phyloP scores from a whole-genome alignment of 2,797 vertebrate species.

The Sebastes oblongus region DNA sequence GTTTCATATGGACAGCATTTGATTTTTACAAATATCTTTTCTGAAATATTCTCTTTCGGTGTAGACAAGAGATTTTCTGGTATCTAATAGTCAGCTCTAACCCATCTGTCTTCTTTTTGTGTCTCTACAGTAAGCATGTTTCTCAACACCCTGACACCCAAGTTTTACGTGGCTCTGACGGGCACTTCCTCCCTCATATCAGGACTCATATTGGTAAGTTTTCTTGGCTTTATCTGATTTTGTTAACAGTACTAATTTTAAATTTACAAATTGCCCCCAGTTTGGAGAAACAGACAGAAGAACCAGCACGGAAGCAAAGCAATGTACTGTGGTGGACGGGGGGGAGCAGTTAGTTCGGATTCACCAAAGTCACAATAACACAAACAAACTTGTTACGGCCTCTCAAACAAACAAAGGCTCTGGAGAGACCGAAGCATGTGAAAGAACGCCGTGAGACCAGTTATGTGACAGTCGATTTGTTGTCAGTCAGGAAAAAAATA shows the following conservation, averaged over 20 bases:
- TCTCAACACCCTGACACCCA: slow-evolving; percentile 98
- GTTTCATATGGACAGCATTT: slow-evolving; percentile 16
- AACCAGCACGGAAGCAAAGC: no score
- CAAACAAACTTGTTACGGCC: no score
- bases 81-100: background rate
- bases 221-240: background rate
- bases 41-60: background rate
- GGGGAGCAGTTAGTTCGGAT: no score
- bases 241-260: background rate
- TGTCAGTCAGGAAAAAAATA: no score
- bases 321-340: rapidly evolving
- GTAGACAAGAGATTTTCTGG: background rate
- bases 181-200: slow-evolving; percentile 98
- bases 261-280: background rate
- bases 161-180: slow-evolving; percentile 98
- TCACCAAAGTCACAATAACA: no score
- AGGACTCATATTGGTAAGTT: slow-evolving; percentile 97
- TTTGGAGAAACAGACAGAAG: no score
- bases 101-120: slow-evolving; percentile 20
- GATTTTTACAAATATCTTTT: slow-evolving; percentile 16
- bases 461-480: no score
- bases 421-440: no score
- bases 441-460: no score
- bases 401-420: no score
- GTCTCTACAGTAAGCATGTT: slow-evolving; percentile 95